Conservation (phyloP, 2,888 invertebrate species). For the Lasioglossum morio region DNA sequence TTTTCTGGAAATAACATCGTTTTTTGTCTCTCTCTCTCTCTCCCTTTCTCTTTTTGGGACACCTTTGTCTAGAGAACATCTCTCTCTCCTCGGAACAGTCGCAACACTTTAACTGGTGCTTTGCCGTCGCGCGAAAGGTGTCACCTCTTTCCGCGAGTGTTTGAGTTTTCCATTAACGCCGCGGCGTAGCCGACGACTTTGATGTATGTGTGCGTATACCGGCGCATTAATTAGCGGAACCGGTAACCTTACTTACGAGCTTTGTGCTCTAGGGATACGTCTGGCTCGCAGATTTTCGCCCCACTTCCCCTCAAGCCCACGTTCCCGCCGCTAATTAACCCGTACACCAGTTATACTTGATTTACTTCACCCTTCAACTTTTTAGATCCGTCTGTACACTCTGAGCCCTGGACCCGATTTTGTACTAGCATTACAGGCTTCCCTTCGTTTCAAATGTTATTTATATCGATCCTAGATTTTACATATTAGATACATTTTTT, state of each 20-base stretch:
- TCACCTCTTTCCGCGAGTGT: constrained; percentile 59
- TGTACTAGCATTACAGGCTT: neutral
- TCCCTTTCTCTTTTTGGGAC: neutral
- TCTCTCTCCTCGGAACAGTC: constrained; percentile 31
- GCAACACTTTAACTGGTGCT: constrained; percentile 49
- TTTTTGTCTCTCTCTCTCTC: too few species aligned
- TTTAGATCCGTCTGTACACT: neutral
- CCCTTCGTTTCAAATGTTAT: too few species aligned
- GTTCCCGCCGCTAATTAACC: constrained; percentile 41
- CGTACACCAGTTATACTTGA: constrained; percentile 11
- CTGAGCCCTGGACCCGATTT: neutral
- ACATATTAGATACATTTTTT: neutral
- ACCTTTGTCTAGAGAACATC: constrained; percentile 36
- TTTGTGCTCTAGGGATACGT: constrained; percentile 15
- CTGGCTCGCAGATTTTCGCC: constrained; percentile 15
- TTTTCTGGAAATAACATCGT: neutral
- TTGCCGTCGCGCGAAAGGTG: constrained; percentile 52
- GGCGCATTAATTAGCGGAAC: constrained; percentile 60
- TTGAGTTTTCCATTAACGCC: constrained; percentile 71
- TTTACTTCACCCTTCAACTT: constrained; percentile 1
- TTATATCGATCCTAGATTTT: neutral
- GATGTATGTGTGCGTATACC: constrained; percentile 36
- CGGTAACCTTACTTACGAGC: constrained; percentile 33
- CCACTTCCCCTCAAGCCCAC: neutral
- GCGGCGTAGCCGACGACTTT: constrained; percentile 38